phyloP scores from a whole-genome alignment of 2,797 vertebrate genomes.

The Propithecus perrieri region DNA sequence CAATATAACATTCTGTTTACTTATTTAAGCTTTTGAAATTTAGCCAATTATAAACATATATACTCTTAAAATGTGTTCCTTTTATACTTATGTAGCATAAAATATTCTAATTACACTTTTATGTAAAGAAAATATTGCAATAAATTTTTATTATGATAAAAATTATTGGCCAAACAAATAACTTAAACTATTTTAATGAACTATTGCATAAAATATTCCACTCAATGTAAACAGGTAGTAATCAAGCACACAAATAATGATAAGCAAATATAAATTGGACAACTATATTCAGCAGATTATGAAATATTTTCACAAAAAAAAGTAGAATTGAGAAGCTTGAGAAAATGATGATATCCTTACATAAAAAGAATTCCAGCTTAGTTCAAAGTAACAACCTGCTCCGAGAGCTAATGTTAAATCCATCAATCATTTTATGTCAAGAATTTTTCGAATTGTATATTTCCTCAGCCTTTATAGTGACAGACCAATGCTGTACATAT shows the following conservation, averaged over 20 bases:
- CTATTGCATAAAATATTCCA: background rate
- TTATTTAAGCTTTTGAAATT: slow-evolving; percentile 18
- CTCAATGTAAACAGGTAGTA: background rate
- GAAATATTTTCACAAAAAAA: background rate
- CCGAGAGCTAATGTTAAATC: background rate
- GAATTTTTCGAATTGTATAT: background rate
- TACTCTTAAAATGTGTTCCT: background rate
- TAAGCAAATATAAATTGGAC: background rate
- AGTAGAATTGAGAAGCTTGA: background rate
- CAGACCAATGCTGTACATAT: background rate
- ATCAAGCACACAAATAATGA: background rate
- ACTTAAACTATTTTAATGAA: background rate
- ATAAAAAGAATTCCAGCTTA: background rate
- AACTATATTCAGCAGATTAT: background rate
- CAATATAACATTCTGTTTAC: background rate
- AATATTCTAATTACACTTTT: background rate
- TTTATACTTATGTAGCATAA: background rate
- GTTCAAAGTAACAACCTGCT: background rate
- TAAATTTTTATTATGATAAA: background rate
- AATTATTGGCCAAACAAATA: background rate
- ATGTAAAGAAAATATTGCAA: background rate
- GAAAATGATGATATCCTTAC: background rate
- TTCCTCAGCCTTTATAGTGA: background rate
- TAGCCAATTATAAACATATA: background rate
- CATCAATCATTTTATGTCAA: background rate